Evolutionary conservation across 2,113 vertebrate species (phyloP).

Genomic region (Axis porcinus): DNA sequence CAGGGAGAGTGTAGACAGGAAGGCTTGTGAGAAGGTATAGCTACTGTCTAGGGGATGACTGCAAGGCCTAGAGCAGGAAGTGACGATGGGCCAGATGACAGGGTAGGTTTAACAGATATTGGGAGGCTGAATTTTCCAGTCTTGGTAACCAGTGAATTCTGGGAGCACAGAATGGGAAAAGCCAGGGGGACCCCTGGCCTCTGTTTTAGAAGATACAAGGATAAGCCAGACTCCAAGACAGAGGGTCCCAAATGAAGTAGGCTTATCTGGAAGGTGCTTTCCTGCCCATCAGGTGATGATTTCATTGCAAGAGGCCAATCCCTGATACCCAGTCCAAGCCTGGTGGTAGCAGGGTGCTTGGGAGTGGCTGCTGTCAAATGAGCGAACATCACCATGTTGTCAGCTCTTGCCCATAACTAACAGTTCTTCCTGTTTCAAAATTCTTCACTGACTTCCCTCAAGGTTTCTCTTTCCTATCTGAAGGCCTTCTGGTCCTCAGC

Average conservation of each 20-base stretch:
- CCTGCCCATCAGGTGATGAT: neutral
- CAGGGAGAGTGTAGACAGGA: neutral
- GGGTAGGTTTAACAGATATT: rapidly evolving
- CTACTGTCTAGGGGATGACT: neutral
- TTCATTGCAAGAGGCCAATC: rapidly evolving
- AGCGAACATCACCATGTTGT: neutral
- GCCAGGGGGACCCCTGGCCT: neutral
- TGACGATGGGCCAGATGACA: neutral
- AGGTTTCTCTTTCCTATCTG: neutral
- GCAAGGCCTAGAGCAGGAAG: neutral
- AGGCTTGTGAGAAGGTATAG: neutral
- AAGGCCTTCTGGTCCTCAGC: neutral
- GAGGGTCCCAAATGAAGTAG: neutral
- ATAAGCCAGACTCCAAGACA: neutral
- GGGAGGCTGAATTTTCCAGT: neutral
- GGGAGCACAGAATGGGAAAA: neutral
- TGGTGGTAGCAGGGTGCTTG: neutral
- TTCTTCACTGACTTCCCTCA: neutral
- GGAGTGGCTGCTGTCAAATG: neutral
- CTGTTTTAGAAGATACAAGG: neutral
- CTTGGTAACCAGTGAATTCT: neutral
- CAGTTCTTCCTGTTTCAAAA: slow-evolving; percentile 44
- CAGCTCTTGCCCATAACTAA: neutral
- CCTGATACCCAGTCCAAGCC: neutral
- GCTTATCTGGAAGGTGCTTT: neutral